Evolutionary conservation across 2,113 vertebrate species (phyloP).

Genomic region (Solea senegalensis): DNA sequence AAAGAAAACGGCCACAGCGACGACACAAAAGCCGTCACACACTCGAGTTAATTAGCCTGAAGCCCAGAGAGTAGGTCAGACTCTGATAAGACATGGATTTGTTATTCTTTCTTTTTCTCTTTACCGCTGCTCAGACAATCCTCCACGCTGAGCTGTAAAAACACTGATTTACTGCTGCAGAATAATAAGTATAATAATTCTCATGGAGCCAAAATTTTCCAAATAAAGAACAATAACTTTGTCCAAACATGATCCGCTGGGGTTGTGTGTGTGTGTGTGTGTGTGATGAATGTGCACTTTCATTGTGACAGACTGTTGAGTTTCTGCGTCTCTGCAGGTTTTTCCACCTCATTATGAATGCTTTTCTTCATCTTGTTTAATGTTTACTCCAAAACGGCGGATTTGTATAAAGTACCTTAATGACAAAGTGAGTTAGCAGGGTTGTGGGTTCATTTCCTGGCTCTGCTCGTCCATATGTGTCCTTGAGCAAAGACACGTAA

Average conservation of each 20-base stretch:
- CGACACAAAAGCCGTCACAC: conserved; percentile 55
- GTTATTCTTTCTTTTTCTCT: conserved; percentile 59
- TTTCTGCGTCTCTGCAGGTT: conserved; percentile 33
- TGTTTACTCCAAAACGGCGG: no score
- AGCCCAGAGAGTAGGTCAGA: conserved; percentile 55
- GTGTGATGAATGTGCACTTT: conserved; percentile 1
- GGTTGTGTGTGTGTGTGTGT: no score
- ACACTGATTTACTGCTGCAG: conserved; percentile 54
- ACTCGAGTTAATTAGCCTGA: conserved; percentile 58
- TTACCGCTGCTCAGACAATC: conserved; percentile 46
- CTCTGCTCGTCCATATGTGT: no score
- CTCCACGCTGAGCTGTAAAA: conserved; percentile 51
- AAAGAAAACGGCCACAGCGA: conserved; percentile 19
- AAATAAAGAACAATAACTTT: conserved; percentile 57
- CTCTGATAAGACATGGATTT: conserved; percentile 59
- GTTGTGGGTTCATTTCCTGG: no score
- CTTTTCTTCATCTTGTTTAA: no score
- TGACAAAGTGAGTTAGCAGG: no score
- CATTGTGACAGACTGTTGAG: conserved; percentile 41
- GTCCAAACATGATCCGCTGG: conserved; percentile 37
- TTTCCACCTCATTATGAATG: conserved; percentile 47
- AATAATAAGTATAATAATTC: conserved; percentile 27
- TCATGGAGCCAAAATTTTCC: conserved; percentile 51
- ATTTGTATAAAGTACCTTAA: no score
- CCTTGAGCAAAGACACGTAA: no score